phyloP scores from a whole-genome alignment of 2,888 invertebrate species.

The Caenorhabditis sp. region DNA sequence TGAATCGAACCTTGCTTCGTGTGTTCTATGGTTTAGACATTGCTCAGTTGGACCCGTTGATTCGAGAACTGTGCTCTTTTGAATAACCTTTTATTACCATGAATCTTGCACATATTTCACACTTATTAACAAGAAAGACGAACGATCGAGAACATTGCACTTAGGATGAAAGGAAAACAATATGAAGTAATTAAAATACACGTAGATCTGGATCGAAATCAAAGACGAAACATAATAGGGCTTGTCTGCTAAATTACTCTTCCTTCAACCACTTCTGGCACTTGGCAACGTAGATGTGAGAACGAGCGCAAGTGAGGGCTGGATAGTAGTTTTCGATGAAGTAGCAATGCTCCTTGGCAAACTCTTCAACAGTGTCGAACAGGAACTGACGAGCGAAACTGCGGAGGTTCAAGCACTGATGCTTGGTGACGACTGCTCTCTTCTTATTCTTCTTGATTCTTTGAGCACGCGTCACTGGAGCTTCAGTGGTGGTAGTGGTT shows the following conservation, averaged over 20 bases:
- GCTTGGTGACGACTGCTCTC: conserved; percentile 57
- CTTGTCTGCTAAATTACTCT: conserved; percentile 10
- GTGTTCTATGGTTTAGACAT: conserved; percentile 77
- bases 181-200: conserved; percentile 39
- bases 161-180: conserved; percentile 11
- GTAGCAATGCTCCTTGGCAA: conserved; percentile 72
- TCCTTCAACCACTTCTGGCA: conserved; percentile 67
- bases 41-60: conserved; percentile 77
- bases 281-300: conserved; percentile 65
- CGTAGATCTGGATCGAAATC: conserved; percentile 57
- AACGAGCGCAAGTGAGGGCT: conserved; percentile 69
- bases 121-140: conserved; percentile 32
- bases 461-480: conserved; percentile 42
- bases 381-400: conserved; percentile 73
- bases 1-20: conserved; percentile 74
- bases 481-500: conserved; percentile 52
- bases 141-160: conserved; percentile 38
- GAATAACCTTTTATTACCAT: conserved; percentile 51
- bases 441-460: conserved; percentile 48
- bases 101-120: conserved; percentile 43
- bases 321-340: conserved; percentile 78
- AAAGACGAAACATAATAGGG: background rate
- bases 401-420: conserved; percentile 74
- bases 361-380: conserved; percentile 65
- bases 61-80: conserved; percentile 76